Percentiles rank a stretch among this genome's conserved stretches.
Conservation (phyloP, 1,140 invertebrate species). For the Zaprionus camerounensis region DNA sequence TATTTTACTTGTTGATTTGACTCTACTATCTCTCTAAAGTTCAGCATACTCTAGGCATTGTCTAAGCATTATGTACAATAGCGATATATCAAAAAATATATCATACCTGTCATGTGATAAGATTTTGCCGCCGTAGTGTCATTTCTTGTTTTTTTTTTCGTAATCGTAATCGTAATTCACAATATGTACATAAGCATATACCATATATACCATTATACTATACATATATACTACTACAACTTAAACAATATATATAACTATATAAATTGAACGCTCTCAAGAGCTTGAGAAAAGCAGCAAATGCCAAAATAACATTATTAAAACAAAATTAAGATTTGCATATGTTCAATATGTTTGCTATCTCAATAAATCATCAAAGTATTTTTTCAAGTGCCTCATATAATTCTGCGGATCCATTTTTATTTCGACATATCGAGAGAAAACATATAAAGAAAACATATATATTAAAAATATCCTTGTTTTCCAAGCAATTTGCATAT, state of each 20-base stretch:
- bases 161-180: slow-evolving; percentile 19
- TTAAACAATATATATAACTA: slow-evolving; percentile 19
- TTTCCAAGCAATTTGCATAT: neutral
- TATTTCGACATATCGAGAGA: neutral
- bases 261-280: slow-evolving; percentile 16
- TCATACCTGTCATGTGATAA: slow-evolving; percentile 49
- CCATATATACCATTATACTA: slow-evolving; percentile 15
- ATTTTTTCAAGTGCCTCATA: slow-evolving; percentile 19
- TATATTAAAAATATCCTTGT: neutral
- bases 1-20: slow-evolving; percentile 4
- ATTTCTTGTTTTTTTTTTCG: slow-evolving; percentile 24
- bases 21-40: slow-evolving; percentile 10
- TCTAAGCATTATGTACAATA: slow-evolving; percentile 34
- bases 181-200: slow-evolving; percentile 22
- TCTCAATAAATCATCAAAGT: slow-evolving; percentile 43
- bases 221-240: slow-evolving; percentile 10
- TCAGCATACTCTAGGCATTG: slow-evolving; percentile 46
- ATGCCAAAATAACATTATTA: slow-evolving; percentile 35
- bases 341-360: slow-evolving; percentile 25
- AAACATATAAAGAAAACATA: too few species aligned
- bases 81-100: slow-evolving; percentile 33
- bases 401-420: neutral
- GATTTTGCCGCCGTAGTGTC: slow-evolving; percentile 42
- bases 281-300: slow-evolving; percentile 32
- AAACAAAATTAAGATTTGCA: slow-evolving; percentile 16